Conservation (phyloP, 1,140 invertebrate species). For the Solenopsis invicta region DNA sequence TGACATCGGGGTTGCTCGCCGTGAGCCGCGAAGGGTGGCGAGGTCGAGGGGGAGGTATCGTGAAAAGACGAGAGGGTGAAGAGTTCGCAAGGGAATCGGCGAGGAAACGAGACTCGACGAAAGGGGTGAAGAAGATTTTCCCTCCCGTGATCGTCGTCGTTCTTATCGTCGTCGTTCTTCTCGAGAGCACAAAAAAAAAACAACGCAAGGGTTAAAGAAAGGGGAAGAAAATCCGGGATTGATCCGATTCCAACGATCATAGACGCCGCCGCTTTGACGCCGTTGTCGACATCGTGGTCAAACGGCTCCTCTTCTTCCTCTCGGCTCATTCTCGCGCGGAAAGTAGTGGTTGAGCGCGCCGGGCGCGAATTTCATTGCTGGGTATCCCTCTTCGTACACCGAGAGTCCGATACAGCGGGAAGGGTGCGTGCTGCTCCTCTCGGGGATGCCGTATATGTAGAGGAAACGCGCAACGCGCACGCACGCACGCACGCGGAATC, state of each 20-base stretch:
- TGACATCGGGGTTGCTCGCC: conserved; percentile 57
- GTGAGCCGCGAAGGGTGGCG: conserved; percentile 47
- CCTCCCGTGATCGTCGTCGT: neutral
- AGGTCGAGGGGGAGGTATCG: neutral
- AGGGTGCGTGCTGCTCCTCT: neutral
- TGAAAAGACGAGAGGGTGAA: neutral
- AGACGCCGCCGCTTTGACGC: conserved; percentile 8
- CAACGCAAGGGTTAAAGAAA: conserved; percentile 5
- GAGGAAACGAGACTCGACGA: neutral
- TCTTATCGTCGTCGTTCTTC: conserved; percentile 12
- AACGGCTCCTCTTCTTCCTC: neutral
- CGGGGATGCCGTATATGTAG: conserved; percentile 32
- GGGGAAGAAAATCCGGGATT: conserved; percentile 14
- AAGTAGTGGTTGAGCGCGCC: conserved; percentile 8
- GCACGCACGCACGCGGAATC: conserved; percentile 18
- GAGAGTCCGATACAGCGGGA: conserved; percentile 17
- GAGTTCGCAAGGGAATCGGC: neutral
- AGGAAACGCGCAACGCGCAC: conserved; percentile 48
- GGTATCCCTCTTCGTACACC: neutral
- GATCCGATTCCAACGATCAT: conserved; percentile 24
- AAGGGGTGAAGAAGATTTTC: neutral
- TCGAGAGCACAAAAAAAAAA: neutral
- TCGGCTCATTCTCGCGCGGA: neutral
- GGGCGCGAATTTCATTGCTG: neutral
- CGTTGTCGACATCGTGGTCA: neutral